Evolutionary conservation across 2,888 invertebrate genomes (phyloP), one percentile per base, ranked within the genome.

Genomic region (Caenorhabditis sp.): DNA sequence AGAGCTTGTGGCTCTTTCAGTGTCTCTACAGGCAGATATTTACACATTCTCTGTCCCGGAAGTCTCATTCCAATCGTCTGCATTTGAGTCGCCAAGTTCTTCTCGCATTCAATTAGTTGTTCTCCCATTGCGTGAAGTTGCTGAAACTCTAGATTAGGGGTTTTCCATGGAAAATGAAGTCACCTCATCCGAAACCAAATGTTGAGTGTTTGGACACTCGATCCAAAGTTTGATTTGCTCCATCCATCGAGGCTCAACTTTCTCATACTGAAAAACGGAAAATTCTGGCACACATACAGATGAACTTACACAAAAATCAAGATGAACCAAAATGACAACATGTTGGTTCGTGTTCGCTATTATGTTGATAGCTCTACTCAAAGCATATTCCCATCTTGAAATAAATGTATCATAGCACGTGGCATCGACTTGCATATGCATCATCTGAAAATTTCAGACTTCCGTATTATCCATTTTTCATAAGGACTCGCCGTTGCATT

Each of bases 51-150:
- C 64, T 90, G 90, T 10, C 90, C 90, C 0, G 90, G 90, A 8
- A 90, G 81, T 70, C 90, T 74, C 22, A 90, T 80, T 22, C 89
- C 89, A 26, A 86, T 82, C 3, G 87, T 86, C 58, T 90, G 90
- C 86, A 89, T 85, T 41, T 88, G 85, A 0, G 89, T 87, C 10
- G 89, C 87, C 58, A 90, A 77, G 54, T 84, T 86, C 80, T 90
- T 89, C 72, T 90, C 90, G 72, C 85, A 81, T 59, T 90, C 90
- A 22, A 90, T 86, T 10, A 90, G 69, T 54, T 86, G 85, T 54
- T 90, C 90, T 12, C 88, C 90, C 82, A 86, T 80, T 7, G 87
- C 47, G 24, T 90, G 85, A 8, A 90, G 77, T 56, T 80, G 83
- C 47, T 73, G 63, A 31, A 63, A 24, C 26, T 14, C 3, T 10